Conservation (phyloP, 2,888 invertebrate genomes). For the Pycnomerus fuliginosus region DNA sequence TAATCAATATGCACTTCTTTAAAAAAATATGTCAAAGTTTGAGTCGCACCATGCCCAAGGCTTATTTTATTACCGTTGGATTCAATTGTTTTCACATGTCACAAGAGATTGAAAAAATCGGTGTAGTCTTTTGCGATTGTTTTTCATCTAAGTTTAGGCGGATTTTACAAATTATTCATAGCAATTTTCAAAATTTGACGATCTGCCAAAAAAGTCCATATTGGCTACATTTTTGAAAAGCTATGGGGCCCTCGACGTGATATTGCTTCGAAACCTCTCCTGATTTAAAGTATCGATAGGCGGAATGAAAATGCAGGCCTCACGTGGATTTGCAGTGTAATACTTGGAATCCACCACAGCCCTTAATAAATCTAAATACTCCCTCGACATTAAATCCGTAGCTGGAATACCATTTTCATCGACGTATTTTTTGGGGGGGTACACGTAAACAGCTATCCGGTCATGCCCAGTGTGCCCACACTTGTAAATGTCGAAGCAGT, state of each 20-base stretch:
- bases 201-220: too few species aligned
- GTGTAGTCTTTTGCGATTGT: too few species aligned
- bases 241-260: constrained; percentile 70
- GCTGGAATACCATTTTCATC: constrained; percentile 67
- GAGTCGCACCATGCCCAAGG: too few species aligned
- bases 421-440: constrained; percentile 74
- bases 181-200: too few species aligned
- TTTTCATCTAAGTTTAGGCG: too few species aligned
- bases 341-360: constrained; percentile 81
- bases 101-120: too few species aligned
- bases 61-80: too few species aligned
- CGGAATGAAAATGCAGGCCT: constrained; percentile 89
- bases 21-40: too few species aligned
- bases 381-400: constrained; percentile 71
- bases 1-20: too few species aligned
- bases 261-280: constrained; percentile 67
- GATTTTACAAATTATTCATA: too few species aligned
- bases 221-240: too few species aligned
- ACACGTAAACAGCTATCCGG: constrained; percentile 81
- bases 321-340: constrained; percentile 83
- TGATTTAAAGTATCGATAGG: constrained; percentile 88
- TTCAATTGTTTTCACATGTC: too few species aligned
- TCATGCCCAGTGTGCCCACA: constrained; percentile 79
- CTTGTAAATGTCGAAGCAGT: constrained; percentile 88
- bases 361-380: constrained; percentile 80